Evolutionary conservation across 2,113 vertebrate species (phyloP).

Genomic region (Hyperoodon ampullatus): DNA sequence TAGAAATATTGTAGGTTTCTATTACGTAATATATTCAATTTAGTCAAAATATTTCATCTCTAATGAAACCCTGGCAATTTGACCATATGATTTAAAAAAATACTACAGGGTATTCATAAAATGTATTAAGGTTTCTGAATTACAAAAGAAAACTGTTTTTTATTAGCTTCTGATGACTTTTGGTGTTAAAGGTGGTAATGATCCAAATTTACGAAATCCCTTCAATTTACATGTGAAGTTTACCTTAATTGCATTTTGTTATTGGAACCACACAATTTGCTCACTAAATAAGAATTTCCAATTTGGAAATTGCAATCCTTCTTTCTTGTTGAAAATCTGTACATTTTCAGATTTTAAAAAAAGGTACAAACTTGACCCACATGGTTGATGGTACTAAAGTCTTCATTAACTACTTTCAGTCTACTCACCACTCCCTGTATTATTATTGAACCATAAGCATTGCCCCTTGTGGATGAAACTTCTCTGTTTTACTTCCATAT

Average conservation of each 20-base stretch:
- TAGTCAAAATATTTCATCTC: constrained; percentile 9
- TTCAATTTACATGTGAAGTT: neutral
- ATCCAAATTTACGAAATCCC: neutral
- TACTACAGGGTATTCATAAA: neutral
- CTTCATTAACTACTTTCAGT: neutral
- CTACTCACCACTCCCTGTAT: neutral
- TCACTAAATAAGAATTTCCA: neutral
- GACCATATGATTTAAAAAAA: neutral
- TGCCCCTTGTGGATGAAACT: neutral
- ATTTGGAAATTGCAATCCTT: neutral
- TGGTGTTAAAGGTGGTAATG: neutral
- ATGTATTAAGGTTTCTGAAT: neutral
- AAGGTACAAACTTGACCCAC: neutral
- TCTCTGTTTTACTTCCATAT: neutral
- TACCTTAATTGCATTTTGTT: constrained; percentile 27
- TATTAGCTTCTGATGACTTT: neutral
- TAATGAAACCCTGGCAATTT: neutral
- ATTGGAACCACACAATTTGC: neutral
- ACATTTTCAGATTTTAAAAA: neutral
- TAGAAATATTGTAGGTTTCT: constrained; percentile 34
- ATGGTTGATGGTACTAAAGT: neutral
- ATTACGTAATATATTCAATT: neutral
- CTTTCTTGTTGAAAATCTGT: neutral
- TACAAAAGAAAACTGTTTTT: constrained; percentile 5
- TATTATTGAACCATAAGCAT: neutral